Base-by-base conservation (phyloP, 1,140 invertebrate species). In the Ptiloglossa arizonensis region DNA sequence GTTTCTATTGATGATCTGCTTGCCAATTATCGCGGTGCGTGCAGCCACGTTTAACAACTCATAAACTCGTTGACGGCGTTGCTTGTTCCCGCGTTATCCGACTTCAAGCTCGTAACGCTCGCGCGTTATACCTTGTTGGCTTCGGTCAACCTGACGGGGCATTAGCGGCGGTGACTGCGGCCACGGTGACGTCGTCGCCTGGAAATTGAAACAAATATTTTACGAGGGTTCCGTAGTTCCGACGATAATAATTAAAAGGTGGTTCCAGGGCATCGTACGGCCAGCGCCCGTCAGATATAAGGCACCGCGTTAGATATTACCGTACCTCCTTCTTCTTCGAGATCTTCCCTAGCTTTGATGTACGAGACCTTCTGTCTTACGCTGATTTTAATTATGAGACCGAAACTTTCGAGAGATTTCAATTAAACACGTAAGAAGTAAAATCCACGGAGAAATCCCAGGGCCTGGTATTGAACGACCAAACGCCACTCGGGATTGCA, bases 151-250 rank as follows among this genome's bases (percentile, higher is more conserved):
- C 59, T 54, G 48, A 68, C 66, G 46, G 27, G 38, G n/a, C 46
- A 41, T 24, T 24, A 19, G 78, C 13, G 59, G 46, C 32, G 22
- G 50, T 41, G 66, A 35, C 50, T 32, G 82, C 59, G 81, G 69
- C 59, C 22, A 35, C 67, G 68, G 24, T 68, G 63, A 74, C 70
- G 48, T 80, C 64, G 78, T 56, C 63, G 60, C 54, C 63, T 68
- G 82, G 81, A 88, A 87, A 90, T 89, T 87, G 86, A 89, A 89
- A 89, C 86, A 87, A 90, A 89, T 90, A 90, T 89, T 89, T 89
- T 88, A 89, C 82, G 85, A 90, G 79, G 66, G 38, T 54, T 78
- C 35, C 77, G 41, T 60, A 87, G 85, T 88, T 87, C 87, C 80
- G 82, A 77, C 71, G 78, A 86, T 81, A 85, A 87, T 90, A 87